phyloP scores from a whole-genome alignment of 2,888 invertebrate species.

The Mesorhabditis sp. region DNA sequence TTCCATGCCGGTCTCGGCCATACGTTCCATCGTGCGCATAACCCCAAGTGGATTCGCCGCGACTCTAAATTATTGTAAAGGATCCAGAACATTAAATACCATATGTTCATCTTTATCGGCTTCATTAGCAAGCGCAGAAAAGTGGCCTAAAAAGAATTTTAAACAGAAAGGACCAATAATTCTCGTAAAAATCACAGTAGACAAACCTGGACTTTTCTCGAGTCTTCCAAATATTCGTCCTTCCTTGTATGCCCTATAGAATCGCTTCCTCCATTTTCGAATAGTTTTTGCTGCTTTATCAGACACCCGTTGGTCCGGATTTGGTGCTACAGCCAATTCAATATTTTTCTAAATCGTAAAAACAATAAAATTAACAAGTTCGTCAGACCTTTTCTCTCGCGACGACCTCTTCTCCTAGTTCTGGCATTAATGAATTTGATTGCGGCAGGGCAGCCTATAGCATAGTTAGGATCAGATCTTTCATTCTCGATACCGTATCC shows the following conservation, averaged over 20 bases:
- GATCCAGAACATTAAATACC: no score
- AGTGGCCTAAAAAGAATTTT: no score
- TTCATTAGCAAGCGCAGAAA: no score
- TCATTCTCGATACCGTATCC: not conserved
- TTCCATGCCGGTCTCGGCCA: no score
- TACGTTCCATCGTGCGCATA: no score
- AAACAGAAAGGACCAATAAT: no score
- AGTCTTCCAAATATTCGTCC: slow-evolving; percentile 16
- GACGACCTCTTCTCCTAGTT: not conserved
- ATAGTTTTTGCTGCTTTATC: slow-evolving; percentile 24
- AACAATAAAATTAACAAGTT: not conserved
- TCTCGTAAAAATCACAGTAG: no score
- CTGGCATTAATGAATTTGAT: not conserved
- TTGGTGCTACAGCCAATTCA: not conserved
- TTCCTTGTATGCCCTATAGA: slow-evolving; percentile 45
- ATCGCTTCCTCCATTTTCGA: slow-evolving; percentile 40
- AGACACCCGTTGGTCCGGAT: not conserved
- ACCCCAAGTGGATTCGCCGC: no score
- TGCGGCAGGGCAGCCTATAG: not conserved
- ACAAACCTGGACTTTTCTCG: slow-evolving; percentile 13
- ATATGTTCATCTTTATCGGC: no score
- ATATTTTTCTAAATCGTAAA: not conserved
- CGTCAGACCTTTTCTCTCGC: not conserved
- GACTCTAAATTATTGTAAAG: no score
- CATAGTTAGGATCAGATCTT: not conserved